Conservation (phyloP, 92 coral and sea anemone genomes). For the Meandrina meandrites region DNA sequence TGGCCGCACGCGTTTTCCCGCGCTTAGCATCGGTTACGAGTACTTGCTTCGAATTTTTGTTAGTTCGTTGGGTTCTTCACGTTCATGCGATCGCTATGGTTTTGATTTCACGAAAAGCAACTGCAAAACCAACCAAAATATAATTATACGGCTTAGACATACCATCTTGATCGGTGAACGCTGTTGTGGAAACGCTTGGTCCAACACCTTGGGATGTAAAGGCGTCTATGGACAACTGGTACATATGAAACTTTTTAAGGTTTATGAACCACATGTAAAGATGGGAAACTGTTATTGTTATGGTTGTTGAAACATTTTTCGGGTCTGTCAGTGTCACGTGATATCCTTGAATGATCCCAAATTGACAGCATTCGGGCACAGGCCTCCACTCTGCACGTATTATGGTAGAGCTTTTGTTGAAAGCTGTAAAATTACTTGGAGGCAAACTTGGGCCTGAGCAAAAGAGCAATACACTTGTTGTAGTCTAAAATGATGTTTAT, state of each 20-base stretch:
- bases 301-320: not conserved
- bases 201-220: constrained; percentile 56
- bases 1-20: not conserved
- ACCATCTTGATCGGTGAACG: constrained; percentile 67
- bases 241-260: constrained; percentile 62
- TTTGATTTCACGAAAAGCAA: not conserved
- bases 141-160: not conserved
- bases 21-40: not conserved
- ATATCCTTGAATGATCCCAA: constrained; percentile 76
- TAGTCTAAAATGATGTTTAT: no score
- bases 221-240: constrained; percentile 55
- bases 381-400: constrained; percentile 65
- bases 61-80: not conserved
- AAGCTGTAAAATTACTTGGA: constrained; percentile 59
- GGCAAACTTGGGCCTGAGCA: constrained; percentile 69
- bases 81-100: not conserved
- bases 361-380: constrained; percentile 59
- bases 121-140: not conserved
- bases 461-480: not conserved
- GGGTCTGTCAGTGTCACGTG: constrained; percentile 35
- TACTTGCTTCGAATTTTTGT: not conserved
- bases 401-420: constrained; percentile 67
- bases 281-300: not conserved
- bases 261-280: constrained; percentile 5
- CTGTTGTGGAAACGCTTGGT: constrained; percentile 26